phyloP scores from a whole-genome alignment of 2,888 invertebrate genomes.

The Blastobasis lacticolella region DNA sequence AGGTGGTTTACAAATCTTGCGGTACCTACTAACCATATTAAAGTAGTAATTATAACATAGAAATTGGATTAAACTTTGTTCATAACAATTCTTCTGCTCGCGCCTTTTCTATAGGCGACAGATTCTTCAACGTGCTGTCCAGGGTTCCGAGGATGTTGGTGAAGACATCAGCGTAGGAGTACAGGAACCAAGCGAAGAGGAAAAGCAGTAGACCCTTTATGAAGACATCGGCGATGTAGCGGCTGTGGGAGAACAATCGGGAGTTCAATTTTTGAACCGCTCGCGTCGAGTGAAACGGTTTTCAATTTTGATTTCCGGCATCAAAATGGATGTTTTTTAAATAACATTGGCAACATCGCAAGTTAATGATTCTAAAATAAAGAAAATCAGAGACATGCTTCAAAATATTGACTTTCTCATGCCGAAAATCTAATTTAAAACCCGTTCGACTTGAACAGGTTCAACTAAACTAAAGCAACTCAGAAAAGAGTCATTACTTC shows the following conservation, averaged over 20 bases:
- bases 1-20: not conserved
- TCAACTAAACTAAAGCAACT: not conserved
- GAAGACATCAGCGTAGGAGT: slow-evolving; percentile 33
- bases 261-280: not conserved
- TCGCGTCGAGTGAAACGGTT: no score
- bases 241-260: slow-evolving; percentile 33
- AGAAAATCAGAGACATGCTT: no score
- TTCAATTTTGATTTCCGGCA: not conserved
- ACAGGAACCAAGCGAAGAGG: slow-evolving; percentile 42
- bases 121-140: slow-evolving; percentile 34
- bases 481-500: no score
- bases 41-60: not conserved
- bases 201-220: slow-evolving; percentile 32
- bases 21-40: not conserved
- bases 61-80: not conserved
- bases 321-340: not conserved
- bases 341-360: not conserved
- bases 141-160: slow-evolving; percentile 30
- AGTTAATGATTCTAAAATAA: no score
- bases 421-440: no score
- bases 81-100: slow-evolving; percentile 20
- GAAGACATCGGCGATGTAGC: slow-evolving; percentile 43
- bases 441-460: no score
- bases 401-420: no score
- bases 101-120: slow-evolving; percentile 27